phyloP scores from a whole-genome alignment of 2,113 vertebrate genomes.

The Neomonachus schauinslandi region DNA sequence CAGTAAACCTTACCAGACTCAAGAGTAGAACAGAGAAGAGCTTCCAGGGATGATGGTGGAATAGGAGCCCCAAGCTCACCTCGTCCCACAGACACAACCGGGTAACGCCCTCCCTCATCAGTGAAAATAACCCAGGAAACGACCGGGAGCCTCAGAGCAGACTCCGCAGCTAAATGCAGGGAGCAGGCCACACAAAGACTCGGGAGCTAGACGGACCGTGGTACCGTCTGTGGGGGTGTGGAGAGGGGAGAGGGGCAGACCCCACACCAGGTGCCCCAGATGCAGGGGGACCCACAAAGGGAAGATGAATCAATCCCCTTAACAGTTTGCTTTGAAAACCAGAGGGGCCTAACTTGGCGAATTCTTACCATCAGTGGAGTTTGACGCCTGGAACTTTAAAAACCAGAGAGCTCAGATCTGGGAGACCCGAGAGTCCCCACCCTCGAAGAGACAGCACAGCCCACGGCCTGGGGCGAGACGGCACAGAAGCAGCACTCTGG shows the following conservation, averaged over 20 bases:
- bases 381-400: neutral
- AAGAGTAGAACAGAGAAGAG: neutral
- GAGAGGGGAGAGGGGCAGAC: neutral
- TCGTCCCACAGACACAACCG: neutral
- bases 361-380: neutral
- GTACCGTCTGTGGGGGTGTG: accelerated
- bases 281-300: neutral
- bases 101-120: neutral
- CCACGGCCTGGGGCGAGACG: too few species aligned
- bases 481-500: neutral
- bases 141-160: neutral
- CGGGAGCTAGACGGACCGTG: neutral
- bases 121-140: neutral
- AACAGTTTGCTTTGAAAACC: neutral
- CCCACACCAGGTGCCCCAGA: neutral
- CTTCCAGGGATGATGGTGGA: neutral
- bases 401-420: neutral
- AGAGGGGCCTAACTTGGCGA: neutral
- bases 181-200: neutral
- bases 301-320: neutral
- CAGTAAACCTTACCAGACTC: neutral
- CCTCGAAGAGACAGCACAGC: too few species aligned
- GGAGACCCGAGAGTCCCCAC: too few species aligned
- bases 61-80: neutral
- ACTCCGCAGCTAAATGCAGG: neutral